Conservation (phyloP, 2,888 invertebrate species). For the Phaonia tiefii region DNA sequence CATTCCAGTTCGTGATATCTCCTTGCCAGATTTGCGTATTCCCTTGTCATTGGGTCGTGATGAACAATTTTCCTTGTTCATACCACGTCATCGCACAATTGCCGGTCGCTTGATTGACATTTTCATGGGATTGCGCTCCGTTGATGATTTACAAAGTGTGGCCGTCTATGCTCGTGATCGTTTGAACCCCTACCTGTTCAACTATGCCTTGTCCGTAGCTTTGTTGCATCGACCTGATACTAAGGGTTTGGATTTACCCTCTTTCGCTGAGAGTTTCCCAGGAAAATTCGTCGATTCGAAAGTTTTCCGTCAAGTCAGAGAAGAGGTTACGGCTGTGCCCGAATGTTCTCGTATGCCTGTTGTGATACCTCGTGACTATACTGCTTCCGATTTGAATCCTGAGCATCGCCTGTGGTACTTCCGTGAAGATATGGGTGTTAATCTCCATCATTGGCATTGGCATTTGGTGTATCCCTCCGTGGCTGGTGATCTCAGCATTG, state of each 20-base stretch:
- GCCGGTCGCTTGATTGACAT: conserved; percentile 86
- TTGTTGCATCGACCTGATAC: conserved; percentile 86
- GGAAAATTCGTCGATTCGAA: conserved; percentile 84
- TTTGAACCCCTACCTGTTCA: conserved; percentile 89
- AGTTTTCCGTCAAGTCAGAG: conserved; percentile 83
- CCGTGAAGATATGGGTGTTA: conserved; percentile 80
- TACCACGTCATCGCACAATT: conserved; percentile 85
- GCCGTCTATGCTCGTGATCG: conserved; percentile 87
- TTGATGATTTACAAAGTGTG: conserved; percentile 86
- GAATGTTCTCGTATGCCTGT: conserved; percentile 85
- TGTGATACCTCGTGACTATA: conserved; percentile 85
- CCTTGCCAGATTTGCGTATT: conserved; percentile 84
- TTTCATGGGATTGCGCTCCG: conserved; percentile 86
- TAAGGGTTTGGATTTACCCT: conserved; percentile 83
- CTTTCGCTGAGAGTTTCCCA: conserved; percentile 85
- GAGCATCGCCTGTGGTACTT: conserved; percentile 86
- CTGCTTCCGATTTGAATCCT: conserved; percentile 87
- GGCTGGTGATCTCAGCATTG: conserved; percentile 82
- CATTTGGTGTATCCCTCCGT: conserved; percentile 88
- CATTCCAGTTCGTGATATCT: conserved; percentile 84
- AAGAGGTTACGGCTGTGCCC: conserved; percentile 83
- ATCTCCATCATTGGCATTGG: conserved; percentile 83
- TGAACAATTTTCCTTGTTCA: conserved; percentile 87
- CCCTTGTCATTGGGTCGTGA: conserved; percentile 84
- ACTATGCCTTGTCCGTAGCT: conserved; percentile 89